Evolutionary conservation across 2,797 vertebrate genomes (phyloP), one percentile per base, ranked within the genome.

Genomic region (Pelobates cultripes): DNA sequence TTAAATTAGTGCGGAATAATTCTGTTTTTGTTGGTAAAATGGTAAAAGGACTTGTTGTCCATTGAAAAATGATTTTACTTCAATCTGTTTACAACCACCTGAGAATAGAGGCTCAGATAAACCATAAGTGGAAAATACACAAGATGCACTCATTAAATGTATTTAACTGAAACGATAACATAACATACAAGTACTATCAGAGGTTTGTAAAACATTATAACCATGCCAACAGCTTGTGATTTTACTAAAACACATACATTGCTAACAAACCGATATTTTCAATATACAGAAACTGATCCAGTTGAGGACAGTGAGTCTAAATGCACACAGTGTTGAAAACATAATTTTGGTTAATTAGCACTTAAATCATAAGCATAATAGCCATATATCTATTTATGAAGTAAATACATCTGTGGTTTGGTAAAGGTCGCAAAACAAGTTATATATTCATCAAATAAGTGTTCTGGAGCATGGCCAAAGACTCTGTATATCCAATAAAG

Each of bases 181-280:
- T 17, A 70, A 75, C 73, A 75, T 70, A 51, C 43, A 70, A 61
- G 5, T 4, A 6, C 47, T 51, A 51, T 51, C 47, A 51, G 47
- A 5, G 10, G 47, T 51, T 51, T 51, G 47, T 28, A 28, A 28
- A 28, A 28, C 28, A 28, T 28, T 28, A 28, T 28, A 28, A 28
- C 28, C 28, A 28, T 28, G 28, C 28, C 28, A 28, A 28, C 28
- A 28, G 28, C 28, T 28, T 28, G 28, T 28, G 28, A 28, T 28
- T 28, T 28, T 2, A 28, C 28, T 28, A 28, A 28, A n/a, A 57
- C 41, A 74, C 66, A 68, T 41, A 63, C 43, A 73, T 44, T 73
- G 61, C 73, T 61, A 73, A 80, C 78, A 80, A 73, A 53, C 70
- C 28, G 43, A 68, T 63, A 80, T 75, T 80, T 47, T 69, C 74